Conservation (phyloP, 2,888 invertebrate genomes). For the Aelia acuminata region DNA sequence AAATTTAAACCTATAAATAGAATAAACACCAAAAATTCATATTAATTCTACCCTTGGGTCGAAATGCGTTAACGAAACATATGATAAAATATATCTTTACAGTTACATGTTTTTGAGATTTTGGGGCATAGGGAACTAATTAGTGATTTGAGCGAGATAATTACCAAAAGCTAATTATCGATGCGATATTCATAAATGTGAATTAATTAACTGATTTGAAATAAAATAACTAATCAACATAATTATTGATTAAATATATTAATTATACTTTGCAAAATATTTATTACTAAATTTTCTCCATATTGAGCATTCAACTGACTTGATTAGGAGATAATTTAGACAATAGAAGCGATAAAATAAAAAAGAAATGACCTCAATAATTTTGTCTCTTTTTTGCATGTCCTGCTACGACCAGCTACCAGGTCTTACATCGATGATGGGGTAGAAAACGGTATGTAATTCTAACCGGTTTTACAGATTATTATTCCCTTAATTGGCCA, state of each 20-base stretch:
- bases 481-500: conserved; percentile 31
- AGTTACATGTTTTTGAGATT: too few relatives aligned
- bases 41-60: too few relatives aligned
- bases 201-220: too few relatives aligned
- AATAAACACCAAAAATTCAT: too few relatives aligned
- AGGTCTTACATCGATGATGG: conserved; percentile 55
- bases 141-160: too few relatives aligned
- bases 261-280: neutral
- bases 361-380: conserved; percentile 31
- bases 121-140: too few relatives aligned
- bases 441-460: conserved; percentile 58
- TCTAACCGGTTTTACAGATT: conserved; percentile 24
- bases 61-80: too few relatives aligned
- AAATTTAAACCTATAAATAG: too few relatives aligned
- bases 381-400: conserved; percentile 58
- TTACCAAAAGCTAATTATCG: too few relatives aligned
- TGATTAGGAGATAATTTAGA: conserved; percentile 51
- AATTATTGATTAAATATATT: neutral
- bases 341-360: conserved; percentile 51
- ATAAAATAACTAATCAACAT: neutral
- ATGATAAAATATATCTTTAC: too few relatives aligned
- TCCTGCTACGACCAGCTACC: conserved; percentile 55
- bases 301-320: neutral
- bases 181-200: too few relatives aligned
- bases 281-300: conserved; percentile 36